Evolutionary conservation across 1,140 invertebrate species (phyloP), one percentile per base, ranked within the genome.

Genomic region (Stegodyphus dumicola): DNA sequence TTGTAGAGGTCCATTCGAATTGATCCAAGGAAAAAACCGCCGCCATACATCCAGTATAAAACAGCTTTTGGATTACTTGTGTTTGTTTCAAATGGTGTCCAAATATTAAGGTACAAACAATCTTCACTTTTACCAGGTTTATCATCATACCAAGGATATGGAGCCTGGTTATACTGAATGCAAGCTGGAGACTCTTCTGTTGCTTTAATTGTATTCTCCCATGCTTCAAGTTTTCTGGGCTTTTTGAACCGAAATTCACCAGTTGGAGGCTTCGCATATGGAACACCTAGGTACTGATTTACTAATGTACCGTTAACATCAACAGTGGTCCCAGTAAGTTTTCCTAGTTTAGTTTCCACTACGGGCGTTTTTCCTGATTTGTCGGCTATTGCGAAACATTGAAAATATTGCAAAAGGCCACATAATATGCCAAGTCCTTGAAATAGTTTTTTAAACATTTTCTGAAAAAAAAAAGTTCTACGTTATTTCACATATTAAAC

Each of bases 21-120:
- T 3, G 92, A 92, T 11, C 94, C 94, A 85, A 92, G 91, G 4
- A 93, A 91, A 87, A 95, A 95, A 4, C 92, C 92, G 2, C 95
- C 95, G 0, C 95, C 95, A 89, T 95, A 93, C 33, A 96, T 92
- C 93, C 93, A 96, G 5, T 95, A 92, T 93, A 96, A 94, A 0
- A 96, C 95, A 2, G 94, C 83, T n/a, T 71, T 15, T 33, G 65
- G 56, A n/a, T 69, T 73, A n/a, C 73, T 15, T 2, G 9, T 15
- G 7, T 18, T 17, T 0, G 13, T 6, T 2, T 7, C 51, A 9
- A 10, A 51, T 2, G 87, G 64, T 10, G 89, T 86, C 84, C 87
- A 91, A 64, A 91, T 86, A 81, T 91, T 92, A 10, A 91, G 85
- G 80, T 91, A 91, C 0, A 79, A 66, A n/a, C 77, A 79, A 54